phyloP scores from a whole-genome alignment of 2,113 vertebrate species.

The Tyto alba region DNA sequence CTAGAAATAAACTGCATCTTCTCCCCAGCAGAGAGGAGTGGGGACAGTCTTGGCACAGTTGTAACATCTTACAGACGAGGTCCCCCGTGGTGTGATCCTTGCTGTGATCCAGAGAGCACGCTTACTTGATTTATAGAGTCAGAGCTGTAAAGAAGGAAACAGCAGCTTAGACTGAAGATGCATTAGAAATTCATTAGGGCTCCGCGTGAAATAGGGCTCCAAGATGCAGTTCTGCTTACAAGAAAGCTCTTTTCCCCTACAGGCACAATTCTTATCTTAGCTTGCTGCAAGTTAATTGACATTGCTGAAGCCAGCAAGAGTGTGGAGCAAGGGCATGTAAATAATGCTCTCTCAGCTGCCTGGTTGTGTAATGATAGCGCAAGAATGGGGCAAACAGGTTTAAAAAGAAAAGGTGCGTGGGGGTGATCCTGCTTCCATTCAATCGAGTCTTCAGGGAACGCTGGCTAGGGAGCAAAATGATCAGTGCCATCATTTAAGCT shows the following conservation, averaged over 20 bases:
- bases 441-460: background rate
- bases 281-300: background rate
- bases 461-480: background rate
- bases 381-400: background rate
- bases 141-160: background rate
- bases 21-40: background rate
- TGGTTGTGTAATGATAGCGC: background rate
- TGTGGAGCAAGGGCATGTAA: background rate
- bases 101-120: background rate
- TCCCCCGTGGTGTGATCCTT: background rate
- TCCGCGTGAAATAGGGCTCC: background rate
- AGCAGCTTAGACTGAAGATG: background rate
- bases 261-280: background rate
- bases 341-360: background rate
- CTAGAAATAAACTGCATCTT: background rate
- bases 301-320: background rate
- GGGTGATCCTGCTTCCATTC: background rate
- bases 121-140: background rate
- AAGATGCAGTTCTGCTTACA: background rate
- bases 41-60: background rate
- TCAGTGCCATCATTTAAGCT: background rate
- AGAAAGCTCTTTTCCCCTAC: background rate
- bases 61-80: background rate
- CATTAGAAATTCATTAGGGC: background rate
- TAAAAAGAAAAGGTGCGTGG: background rate